Base-by-base conservation (phyloP, 2,113 vertebrate genomes). In the Gavialis gangeticus region DNA sequence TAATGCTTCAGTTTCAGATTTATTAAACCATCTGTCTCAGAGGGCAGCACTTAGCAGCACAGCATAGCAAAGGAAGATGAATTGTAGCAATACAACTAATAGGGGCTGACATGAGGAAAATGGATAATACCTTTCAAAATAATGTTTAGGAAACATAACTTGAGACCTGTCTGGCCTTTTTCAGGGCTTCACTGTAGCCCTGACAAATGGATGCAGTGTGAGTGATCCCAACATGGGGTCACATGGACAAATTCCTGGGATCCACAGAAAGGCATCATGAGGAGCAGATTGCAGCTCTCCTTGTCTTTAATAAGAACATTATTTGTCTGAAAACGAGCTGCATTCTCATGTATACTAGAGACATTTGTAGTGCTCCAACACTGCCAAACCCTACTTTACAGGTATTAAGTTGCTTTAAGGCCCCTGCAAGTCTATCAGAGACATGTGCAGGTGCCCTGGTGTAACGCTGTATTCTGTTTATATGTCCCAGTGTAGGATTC, bases 1-100 rank as follows among this genome's bases (percentile, higher is more conserved):
- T 71, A 93, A 87, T 88, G 88, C 80, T 87, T 96, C 93, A 89
- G 73, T n/a, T 90, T 90, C 78, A 91, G 86, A 90, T 95, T 93
- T 95, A 96, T 92, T 93, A 90, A 95, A 92, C 77, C 79, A 63
- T 93, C 93, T 95, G 85, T 82, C 91, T 92, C 69, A n/a, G 86
- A 97, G 63, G 82, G 60, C 84, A 89, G 85, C 84, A 82, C 77
- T 96, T 90, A 85, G 73, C 27, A 3, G 3, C 89, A 85, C 90
- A 91, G 80, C 24, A 79, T 85, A 92, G 57, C 3, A 1, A 85
- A 95, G n/a, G 63, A 80, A 96, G 81, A 96, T 82, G n/a, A 95
- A 96, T 89, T 30, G 84, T 17, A 88, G 64, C 63, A 79, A 84
- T 1, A 2, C 4, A 55, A 79, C 76, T 82, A 78, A 95, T 77